Evolutionary conservation across 1,140 invertebrate genomes (phyloP).

Genomic region (Hylaeus anthracinus): DNA sequence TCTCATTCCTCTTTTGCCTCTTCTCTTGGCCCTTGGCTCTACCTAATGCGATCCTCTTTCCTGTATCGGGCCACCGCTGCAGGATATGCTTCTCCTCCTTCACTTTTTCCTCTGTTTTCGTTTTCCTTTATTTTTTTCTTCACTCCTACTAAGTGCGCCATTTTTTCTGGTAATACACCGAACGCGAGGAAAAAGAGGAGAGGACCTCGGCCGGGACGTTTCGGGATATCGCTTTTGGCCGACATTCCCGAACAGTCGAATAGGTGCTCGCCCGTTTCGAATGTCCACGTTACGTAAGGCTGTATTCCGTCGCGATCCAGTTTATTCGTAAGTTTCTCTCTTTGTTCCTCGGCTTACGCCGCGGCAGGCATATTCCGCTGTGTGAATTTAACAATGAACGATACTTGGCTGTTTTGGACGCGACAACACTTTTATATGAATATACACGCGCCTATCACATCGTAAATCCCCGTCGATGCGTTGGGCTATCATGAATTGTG

Average conservation of each 20-base stretch:
- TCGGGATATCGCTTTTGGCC: slow-evolving; percentile 8
- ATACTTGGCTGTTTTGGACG: neutral
- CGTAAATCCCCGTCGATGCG: slow-evolving; percentile 50
- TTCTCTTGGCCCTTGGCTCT: slow-evolving; percentile 2
- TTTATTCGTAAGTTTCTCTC: slow-evolving; percentile 1
- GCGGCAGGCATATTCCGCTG: neutral
- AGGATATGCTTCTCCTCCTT: slow-evolving; percentile 16
- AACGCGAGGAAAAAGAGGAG: neutral
- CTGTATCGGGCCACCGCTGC: slow-evolving; percentile 26
- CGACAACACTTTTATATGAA: neutral
- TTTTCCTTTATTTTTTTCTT: slow-evolving; percentile 18
- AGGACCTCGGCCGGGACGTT: neutral
- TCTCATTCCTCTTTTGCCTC: neutral
- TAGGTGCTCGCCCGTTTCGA: neutral
- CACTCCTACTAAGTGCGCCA: slow-evolving; percentile 43
- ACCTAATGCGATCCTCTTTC: slow-evolving; percentile 23
- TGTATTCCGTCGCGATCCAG: neutral
- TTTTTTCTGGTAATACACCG: slow-evolving; percentile 39
- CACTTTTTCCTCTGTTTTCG: neutral
- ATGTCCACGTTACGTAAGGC: neutral
- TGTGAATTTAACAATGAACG: neutral
- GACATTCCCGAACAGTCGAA: neutral
- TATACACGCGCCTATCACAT: neutral
- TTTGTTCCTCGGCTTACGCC: neutral
- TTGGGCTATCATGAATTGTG: slow-evolving; percentile 57